Conservation (phyloP, 2,113 vertebrate species). For the Pseudorasbora parva region DNA sequence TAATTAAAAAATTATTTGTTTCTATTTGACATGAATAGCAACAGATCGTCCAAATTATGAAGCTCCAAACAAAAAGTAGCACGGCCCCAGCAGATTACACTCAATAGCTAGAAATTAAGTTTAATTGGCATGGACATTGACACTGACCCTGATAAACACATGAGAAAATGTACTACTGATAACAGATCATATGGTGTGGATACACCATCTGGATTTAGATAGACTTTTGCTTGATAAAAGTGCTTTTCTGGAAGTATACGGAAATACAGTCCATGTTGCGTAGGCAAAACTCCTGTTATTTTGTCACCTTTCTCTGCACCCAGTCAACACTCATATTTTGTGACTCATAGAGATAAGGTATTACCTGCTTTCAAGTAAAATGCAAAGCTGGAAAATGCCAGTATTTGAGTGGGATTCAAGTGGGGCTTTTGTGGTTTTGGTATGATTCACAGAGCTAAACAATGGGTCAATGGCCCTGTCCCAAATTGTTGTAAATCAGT, state of each 20-base stretch:
- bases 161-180: slow-evolving; percentile 50
- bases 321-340: slow-evolving; percentile 50
- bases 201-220: slow-evolving; percentile 55
- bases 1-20: slow-evolving; percentile 19
- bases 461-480: not conserved
- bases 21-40: slow-evolving; percentile 26
- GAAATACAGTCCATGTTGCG: slow-evolving; percentile 72
- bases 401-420: not conserved
- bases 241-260: slow-evolving; percentile 70
- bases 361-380: slow-evolving; percentile 59
- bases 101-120: slow-evolving; percentile 2
- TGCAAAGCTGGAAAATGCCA: not conserved
- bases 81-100: not conserved
- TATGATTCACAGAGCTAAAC: not conserved
- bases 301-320: slow-evolving; percentile 67
- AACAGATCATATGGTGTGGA: slow-evolving; percentile 45
- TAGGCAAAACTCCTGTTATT: slow-evolving; percentile 72
- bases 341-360: slow-evolving; percentile 66
- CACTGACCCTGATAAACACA: slow-evolving; percentile 40
- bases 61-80: slow-evolving; percentile 12
- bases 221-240: slow-evolving; percentile 71
- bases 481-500: not conserved
- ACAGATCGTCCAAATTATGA: not conserved
- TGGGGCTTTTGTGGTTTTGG: not conserved
- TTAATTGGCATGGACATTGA: slow-evolving; percentile 42